Evolutionary conservation across 1,140 invertebrate genomes (phyloP).

Genomic region (Telenomus remus): DNA sequence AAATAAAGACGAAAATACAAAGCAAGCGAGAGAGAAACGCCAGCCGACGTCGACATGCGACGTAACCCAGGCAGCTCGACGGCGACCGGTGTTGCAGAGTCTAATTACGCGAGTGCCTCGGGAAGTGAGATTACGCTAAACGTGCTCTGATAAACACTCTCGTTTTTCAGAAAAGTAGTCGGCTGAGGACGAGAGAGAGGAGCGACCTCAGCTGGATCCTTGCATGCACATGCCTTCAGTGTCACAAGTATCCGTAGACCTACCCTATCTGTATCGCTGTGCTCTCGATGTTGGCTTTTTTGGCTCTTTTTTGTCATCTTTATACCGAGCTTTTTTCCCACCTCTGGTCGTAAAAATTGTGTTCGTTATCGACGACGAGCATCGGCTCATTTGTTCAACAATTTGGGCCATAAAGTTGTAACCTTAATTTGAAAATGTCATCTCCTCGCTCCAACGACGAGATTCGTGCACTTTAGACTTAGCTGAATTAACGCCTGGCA

Average conservation of each 20-base stretch:
- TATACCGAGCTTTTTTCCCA: conserved; percentile 10
- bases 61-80: conserved; percentile 16
- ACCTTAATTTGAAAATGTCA: conserved; percentile 46
- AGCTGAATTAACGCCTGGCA: conserved; percentile 39
- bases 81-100: conserved; percentile 30
- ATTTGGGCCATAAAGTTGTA: conserved; percentile 38
- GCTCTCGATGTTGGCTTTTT: no score
- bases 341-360: conserved; percentile 59
- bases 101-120: conserved; percentile 69
- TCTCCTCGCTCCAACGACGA: conserved; percentile 24
- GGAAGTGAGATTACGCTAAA: conserved; percentile 69
- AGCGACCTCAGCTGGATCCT: conserved; percentile 28
- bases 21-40: conserved; percentile 44
- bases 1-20: conserved; percentile 59
- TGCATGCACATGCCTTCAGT: conserved; percentile 4
- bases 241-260: not conserved
- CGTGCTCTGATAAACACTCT: conserved; percentile 69
- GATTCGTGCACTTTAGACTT: conserved; percentile 22
- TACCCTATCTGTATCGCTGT: no score
- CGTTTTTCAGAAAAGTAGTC: conserved; percentile 61
- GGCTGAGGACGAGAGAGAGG: conserved; percentile 34
- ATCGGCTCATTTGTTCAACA: conserved; percentile 29
- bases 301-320: no score
- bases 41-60: conserved; percentile 27
- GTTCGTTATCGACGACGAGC: conserved; percentile 58